Conservation (phyloP, 2,888 invertebrate genomes). For the Clanis bilineata region DNA sequence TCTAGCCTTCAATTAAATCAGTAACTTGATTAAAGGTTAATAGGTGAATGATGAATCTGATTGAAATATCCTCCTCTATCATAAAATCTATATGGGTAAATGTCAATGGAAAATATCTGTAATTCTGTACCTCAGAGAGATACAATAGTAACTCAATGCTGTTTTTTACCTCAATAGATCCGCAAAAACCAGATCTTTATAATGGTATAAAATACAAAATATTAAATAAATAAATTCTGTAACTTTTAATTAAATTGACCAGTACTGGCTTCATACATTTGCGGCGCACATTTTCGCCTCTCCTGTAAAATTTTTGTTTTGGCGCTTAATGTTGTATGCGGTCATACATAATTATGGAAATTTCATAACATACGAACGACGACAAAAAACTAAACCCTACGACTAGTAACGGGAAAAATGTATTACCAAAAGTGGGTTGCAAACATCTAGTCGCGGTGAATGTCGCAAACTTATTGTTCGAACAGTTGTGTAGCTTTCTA, state of each 20-base stretch:
- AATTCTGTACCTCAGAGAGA: too few species aligned
- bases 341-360: not conserved
- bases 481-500: slow-evolving; percentile 8
- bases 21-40: not conserved
- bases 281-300: too few species aligned
- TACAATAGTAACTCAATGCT: too few species aligned
- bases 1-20: not conserved
- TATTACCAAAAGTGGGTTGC: not conserved
- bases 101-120: not conserved
- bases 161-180: too few species aligned
- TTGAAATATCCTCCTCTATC: not conserved
- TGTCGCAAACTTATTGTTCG: slow-evolving; percentile 11
- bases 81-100: not conserved
- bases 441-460: slow-evolving; percentile 2
- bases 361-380: not conserved
- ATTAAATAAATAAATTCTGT: too few species aligned
- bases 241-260: too few species aligned
- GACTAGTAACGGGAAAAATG: not conserved
- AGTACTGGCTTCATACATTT: too few species aligned
- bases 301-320: too few species aligned
- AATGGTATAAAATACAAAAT: too few species aligned
- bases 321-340: too few species aligned
- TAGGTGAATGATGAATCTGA: not conserved
- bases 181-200: too few species aligned
- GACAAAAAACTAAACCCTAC: not conserved